Evolutionary conservation across 1,140 invertebrate species (phyloP).

Genomic region (Lutraria rhynchaena): DNA sequence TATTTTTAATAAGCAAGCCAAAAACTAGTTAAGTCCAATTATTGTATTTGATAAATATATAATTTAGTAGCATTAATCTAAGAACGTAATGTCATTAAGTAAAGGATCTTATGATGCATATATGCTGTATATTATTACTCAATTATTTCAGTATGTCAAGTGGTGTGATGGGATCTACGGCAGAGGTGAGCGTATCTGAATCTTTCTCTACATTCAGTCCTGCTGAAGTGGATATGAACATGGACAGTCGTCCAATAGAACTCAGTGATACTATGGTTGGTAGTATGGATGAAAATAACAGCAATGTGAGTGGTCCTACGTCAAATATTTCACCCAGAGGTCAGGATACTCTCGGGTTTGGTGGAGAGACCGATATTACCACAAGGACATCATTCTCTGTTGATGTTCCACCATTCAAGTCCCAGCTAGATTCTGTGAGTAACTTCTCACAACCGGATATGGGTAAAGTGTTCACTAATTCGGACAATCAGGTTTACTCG

Average conservation of each 20-base stretch:
- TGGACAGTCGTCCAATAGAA: conserved; percentile 56
- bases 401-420: conserved; percentile 46
- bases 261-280: conserved; percentile 54
- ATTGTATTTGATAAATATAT: too few relatives aligned
- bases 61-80: too few relatives aligned
- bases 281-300: conserved; percentile 58
- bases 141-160: conserved; percentile 54
- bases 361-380: conserved; percentile 33
- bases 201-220: conserved; percentile 65
- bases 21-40: too few relatives aligned
- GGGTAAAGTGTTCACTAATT: conserved; percentile 44
- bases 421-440: conserved; percentile 16
- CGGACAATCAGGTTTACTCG: conserved; percentile 24
- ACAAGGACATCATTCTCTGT: conserved; percentile 51
- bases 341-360: conserved; percentile 56
- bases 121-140: too few relatives aligned
- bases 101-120: conserved; percentile 4
- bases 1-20: too few relatives aligned
- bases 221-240: conserved; percentile 58
- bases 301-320: conserved; percentile 39
- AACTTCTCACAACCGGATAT: conserved; percentile 48
- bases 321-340: conserved; percentile 63
- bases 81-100: too few relatives aligned
- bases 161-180: conserved; percentile 12
- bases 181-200: conserved; percentile 51